These are phyloP conservation scores for Muricea muricata DNA, from an alignment of 92 coral and sea anemone species.

Conservation along the genomic window DNA sequence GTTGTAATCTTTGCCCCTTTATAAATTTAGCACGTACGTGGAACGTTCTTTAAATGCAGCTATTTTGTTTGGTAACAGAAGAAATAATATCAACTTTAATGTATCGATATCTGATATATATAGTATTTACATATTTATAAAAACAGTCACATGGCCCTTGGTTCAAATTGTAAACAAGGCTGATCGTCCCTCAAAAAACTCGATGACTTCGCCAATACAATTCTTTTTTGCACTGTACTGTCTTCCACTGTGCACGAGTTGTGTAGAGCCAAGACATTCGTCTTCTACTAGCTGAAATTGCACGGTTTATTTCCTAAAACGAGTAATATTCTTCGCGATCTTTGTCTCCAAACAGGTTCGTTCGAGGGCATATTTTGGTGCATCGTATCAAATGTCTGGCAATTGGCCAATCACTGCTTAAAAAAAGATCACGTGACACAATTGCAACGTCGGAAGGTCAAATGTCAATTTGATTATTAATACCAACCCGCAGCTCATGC, in stretches of 20 bases:
- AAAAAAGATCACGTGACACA: background rate
- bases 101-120: background rate
- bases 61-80: background rate
- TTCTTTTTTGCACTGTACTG: background rate
- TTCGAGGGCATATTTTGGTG: background rate
- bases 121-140: background rate
- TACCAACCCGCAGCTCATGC: too few species aligned
- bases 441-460: background rate
- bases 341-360: background rate
- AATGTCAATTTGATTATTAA: too few species aligned
- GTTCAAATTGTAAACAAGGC: background rate
- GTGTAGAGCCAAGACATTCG: background rate
- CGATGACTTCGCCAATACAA: background rate
- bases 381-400: background rate
- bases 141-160: constrained; percentile 13
- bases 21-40: background rate
- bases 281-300: constrained; percentile 10
- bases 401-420: background rate
- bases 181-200: background rate
- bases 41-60: background rate
- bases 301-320: background rate
- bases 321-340: background rate
- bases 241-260: background rate
- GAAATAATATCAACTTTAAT: background rate
- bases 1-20: background rate